Percentiles rank a stretch among this genome's conserved stretches.
These are phyloP conservation scores for Glaucopsyche alexis DNA, from an alignment of 2,888 invertebrate species.

Conservation along the genomic window DNA sequence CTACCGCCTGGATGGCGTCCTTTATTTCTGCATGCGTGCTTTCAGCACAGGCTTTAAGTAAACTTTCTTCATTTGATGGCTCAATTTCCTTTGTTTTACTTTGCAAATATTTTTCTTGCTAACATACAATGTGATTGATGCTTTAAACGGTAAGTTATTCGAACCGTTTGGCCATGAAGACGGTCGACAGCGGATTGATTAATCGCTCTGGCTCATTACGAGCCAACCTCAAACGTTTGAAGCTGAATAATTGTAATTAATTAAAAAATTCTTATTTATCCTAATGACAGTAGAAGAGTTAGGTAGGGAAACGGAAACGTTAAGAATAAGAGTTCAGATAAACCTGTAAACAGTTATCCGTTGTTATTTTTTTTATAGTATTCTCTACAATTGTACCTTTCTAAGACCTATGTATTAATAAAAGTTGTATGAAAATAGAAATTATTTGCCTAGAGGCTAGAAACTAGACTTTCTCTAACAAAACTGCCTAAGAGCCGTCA, in stretches of 20 bases:
- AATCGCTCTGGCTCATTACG: background rate
- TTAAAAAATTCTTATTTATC: background rate
- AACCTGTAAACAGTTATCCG: too few relatives aligned
- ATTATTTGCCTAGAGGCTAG: too few relatives aligned
- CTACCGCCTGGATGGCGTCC: too few relatives aligned
- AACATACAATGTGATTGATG: conserved; percentile 1
- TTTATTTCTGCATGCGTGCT: background rate
- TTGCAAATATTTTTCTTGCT: background rate
- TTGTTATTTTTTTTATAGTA: too few relatives aligned
- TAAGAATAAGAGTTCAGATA: background rate
- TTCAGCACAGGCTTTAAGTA: background rate
- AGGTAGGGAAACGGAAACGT: background rate
- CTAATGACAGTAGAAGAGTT: background rate
- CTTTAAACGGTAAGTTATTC: conserved; percentile 14
- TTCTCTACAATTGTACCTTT: too few relatives aligned
- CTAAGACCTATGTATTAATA: too few relatives aligned
- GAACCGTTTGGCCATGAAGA: background rate
- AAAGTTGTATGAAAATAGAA: too few relatives aligned
- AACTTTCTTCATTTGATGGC: background rate
- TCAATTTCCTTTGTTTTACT: background rate
- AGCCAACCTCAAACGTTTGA: conserved; percentile 6
- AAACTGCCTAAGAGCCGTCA: too few relatives aligned
- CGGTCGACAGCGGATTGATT: conserved; percentile 15
- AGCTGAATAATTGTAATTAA: conserved; percentile 3
- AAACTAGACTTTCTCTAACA: too few relatives aligned